Percentiles rank a stretch among this genome's conserved stretches.
phyloP scores from a whole-genome alignment of 2,797 vertebrate genomes.

The Arrhamphus sclerolepis region DNA sequence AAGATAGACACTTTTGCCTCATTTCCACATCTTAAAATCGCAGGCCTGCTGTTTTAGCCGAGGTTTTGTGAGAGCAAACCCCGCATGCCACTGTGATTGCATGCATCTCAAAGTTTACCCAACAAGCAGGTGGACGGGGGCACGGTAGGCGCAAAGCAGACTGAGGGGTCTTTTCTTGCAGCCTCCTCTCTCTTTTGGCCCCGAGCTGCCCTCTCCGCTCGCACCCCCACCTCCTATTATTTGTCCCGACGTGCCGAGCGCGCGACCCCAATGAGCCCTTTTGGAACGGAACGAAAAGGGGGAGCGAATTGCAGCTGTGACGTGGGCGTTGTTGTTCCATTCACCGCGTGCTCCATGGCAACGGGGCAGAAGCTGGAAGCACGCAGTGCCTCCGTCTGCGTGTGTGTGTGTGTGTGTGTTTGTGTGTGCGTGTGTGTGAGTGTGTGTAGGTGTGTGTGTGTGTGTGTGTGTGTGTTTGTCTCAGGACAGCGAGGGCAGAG shows the following conservation, averaged over 20 bases:
- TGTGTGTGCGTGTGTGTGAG: conserved; percentile 37
- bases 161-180: conserved; percentile 64
- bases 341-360: conserved; percentile 92
- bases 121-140: conserved; percentile 71
- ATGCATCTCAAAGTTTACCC: conserved; percentile 72
- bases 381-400: conserved; percentile 81
- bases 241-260: conserved; percentile 76
- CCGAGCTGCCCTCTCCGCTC: conserved; percentile 71
- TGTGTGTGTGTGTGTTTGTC: conserved; percentile 73
- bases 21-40: conserved; percentile 7
- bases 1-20: neutral
- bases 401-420: conserved; percentile 70
- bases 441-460: conserved; percentile 72
- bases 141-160: conserved; percentile 34
- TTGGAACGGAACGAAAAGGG: conserved; percentile 78
- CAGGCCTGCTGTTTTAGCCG: neutral
- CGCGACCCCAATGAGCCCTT: conserved; percentile 79
- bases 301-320: conserved; percentile 87
- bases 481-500: conserved; percentile 82
- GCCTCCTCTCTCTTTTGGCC: conserved; percentile 70
- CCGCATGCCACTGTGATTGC: conserved; percentile 45
- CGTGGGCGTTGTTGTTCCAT: conserved; percentile 91
- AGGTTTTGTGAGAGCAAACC: conserved; percentile 7
- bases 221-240: conserved; percentile 64
- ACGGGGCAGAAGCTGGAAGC: conserved; percentile 91